Base-by-base conservation (phyloP, 2,888 invertebrate genomes). In the Andrena camellia region DNA sequence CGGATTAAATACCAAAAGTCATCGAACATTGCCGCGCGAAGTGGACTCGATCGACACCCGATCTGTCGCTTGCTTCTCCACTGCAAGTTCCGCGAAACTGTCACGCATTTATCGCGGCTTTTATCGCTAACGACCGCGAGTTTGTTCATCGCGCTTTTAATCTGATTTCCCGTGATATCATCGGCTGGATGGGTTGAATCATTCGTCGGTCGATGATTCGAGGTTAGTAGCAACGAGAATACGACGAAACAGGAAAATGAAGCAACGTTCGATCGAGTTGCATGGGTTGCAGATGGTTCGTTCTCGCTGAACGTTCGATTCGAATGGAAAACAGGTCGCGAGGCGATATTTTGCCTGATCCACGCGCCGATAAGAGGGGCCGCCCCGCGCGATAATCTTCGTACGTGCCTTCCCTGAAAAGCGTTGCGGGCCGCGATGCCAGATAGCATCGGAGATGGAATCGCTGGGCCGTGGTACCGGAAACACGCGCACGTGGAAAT, bases 1-100 rank as follows among this genome's bases (percentile, higher is more conserved):
- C 7, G n/a, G 42, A 70, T 66, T 66, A 66, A 80, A 80, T 78
- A 62, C 69, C 76, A 76, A 79, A 76, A 70, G 79, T 76, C 63
- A 66, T 70, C 78, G 76, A 80, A 54, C 66, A 59, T 48, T 26
- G 48, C 33, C 7, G 50, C 7, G 50, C 20, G 59, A 50, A 52
- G 50, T 10, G 62, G 20, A 31, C 52, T 29, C 33, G 68, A 63
- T 64, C 68, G 57, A 23, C 33, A 50, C 10, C 42, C 29, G 70
- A 70, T 70, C 35, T 17, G 33, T 26, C n/a, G 42, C 20, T 17
- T 13, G 60, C 20, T 26, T 62, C 48, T 10, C 29, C 26, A 13
- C 20, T 2, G 35, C 26, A 20, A 48, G 7, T 59, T 70, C n/a
- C 64, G 33, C 63, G 23, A 60, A 33, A 10, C 33, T 31, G 10